Percentiles rank a stretch among this genome's conserved stretches.
Conservation (phyloP, 1,140 invertebrate species). For the Caenorhabditis tropicalis region DNA sequence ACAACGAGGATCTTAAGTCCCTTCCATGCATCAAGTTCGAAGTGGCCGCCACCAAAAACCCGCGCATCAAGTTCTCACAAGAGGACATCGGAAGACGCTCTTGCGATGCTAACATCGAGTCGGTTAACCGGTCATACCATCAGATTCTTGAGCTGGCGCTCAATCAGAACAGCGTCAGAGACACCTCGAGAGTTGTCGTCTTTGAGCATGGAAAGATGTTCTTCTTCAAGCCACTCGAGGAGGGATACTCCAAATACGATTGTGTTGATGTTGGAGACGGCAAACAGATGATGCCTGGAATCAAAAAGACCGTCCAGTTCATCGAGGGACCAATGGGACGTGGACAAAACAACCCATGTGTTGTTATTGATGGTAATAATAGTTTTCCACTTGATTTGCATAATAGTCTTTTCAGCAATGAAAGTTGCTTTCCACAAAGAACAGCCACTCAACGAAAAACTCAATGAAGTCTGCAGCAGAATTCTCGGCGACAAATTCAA, state of each 20-base stretch:
- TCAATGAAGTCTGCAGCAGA: background rate
- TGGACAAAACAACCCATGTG: constrained; percentile 35
- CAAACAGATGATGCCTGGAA: constrained; percentile 49
- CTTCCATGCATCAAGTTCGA: constrained; percentile 21
- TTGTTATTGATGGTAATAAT: constrained; percentile 49
- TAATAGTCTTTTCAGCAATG: background rate
- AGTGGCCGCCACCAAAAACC: background rate
- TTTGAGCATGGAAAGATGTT: constrained; percentile 54
- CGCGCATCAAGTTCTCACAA: background rate
- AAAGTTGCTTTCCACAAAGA: constrained; percentile 56
- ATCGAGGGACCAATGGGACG: constrained; percentile 56
- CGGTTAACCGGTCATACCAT: background rate
- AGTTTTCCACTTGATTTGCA: background rate
- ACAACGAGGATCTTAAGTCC: background rate
- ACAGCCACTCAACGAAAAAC: constrained; percentile 6
- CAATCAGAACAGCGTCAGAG: constrained; percentile 46
- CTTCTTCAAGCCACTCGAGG: constrained; percentile 29
- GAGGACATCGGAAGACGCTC: background rate
- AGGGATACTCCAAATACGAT: constrained; percentile 47
- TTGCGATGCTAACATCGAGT: background rate
- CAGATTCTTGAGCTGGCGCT: constrained; percentile 55
- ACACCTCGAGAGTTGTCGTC: constrained; percentile 15
- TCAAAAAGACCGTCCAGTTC: constrained; percentile 49
- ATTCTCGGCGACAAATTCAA: background rate
- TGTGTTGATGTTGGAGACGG: constrained; percentile 52